These are phyloP conservation scores for Tenodera sinensis DNA, from an alignment of 2,888 invertebrate species.

Conservation along the genomic window DNA sequence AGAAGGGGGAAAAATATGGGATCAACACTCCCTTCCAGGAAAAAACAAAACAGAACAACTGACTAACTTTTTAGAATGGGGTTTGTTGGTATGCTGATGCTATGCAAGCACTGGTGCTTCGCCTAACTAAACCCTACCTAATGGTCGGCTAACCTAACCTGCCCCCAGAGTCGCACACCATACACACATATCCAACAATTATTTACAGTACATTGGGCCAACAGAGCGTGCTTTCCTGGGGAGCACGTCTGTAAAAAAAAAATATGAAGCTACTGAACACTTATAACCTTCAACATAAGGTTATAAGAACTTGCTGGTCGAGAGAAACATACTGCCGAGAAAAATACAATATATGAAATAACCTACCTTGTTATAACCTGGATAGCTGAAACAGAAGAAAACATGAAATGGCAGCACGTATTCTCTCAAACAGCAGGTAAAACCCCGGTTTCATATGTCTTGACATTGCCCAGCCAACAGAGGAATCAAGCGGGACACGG, in stretches of 20 bases:
- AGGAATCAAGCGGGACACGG: background rate
- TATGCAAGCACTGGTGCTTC: background rate
- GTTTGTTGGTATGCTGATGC: background rate
- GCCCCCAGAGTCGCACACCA: background rate
- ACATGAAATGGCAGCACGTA: background rate
- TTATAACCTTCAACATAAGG: background rate
- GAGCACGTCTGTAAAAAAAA: background rate
- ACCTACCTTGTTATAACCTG: background rate
- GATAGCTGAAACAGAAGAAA: background rate
- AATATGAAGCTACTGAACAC: background rate
- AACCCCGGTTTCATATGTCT: background rate
- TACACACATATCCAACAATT: background rate
- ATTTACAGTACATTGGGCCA: background rate
- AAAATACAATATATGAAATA: background rate
- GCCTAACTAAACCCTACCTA: background rate
- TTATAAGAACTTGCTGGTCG: background rate
- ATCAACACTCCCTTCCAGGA: background rate
- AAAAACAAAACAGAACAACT: background rate
- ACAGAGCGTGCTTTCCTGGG: background rate
- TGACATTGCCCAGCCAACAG: background rate
- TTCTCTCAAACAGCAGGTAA: background rate
- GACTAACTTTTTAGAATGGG: background rate
- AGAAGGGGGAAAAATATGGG: background rate
- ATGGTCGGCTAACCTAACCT: background rate
- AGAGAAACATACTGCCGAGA: background rate